These are phyloP conservation scores for Criorhina ranunculi DNA, from an alignment of 2,888 invertebrate species.

Conservation along the genomic window DNA sequence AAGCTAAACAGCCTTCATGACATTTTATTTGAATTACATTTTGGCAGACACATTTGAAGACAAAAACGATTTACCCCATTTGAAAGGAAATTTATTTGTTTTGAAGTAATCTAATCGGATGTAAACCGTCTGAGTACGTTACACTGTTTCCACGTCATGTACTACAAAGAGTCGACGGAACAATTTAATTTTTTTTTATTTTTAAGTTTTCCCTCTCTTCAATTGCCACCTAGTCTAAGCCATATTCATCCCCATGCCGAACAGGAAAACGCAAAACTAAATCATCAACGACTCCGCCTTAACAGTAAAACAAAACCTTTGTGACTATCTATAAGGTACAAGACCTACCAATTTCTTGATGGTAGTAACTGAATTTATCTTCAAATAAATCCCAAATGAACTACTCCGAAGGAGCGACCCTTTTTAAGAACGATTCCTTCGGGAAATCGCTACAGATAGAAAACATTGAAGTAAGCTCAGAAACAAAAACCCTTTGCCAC, in stretches of 20 bases:
- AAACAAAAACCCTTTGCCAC: constrained; percentile 46
- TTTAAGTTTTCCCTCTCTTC: neutral
- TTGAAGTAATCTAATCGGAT: constrained; percentile 6
- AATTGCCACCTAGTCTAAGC: constrained; percentile 8
- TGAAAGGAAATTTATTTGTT: neutral
- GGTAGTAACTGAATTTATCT: constrained; percentile 64
- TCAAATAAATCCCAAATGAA: constrained; percentile 54
- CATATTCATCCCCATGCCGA: constrained; percentile 4
- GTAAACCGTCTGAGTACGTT: neutral
- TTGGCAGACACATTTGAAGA: neutral
- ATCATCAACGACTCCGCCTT: constrained; percentile 25
- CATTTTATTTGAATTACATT: too few relatives aligned
- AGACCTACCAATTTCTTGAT: constrained; percentile 24
- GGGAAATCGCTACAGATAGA: constrained; percentile 43
- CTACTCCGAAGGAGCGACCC: constrained; percentile 22
- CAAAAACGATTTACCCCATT: neutral
- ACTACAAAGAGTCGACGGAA: neutral
- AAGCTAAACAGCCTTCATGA: too few relatives aligned
- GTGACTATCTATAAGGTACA: neutral
- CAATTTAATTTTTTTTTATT: constrained; percentile 7
- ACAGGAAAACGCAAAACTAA: constrained; percentile 6
- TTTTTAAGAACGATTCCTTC: constrained; percentile 29
- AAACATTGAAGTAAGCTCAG: neutral
- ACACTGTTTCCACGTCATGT: neutral
- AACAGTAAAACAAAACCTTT: constrained; percentile 21